phyloP scores from a whole-genome alignment of 2,888 invertebrate species.

The Rhingia campestris region DNA sequence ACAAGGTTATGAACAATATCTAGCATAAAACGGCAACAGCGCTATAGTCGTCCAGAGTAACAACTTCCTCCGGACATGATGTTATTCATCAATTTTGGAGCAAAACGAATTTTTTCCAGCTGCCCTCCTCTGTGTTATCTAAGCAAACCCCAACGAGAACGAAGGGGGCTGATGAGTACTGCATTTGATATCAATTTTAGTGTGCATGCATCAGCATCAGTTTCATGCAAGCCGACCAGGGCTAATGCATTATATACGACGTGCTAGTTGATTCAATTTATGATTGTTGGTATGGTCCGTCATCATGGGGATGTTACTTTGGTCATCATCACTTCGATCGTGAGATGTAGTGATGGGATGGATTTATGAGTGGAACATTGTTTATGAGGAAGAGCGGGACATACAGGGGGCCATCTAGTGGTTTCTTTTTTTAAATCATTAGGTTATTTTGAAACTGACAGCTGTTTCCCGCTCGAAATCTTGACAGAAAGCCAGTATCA shows the following conservation, averaged over 20 bases:
- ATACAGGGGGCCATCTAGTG: too few species aligned
- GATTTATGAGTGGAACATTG: too few species aligned
- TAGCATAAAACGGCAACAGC: background rate
- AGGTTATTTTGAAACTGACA: too few species aligned
- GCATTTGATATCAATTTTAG: constrained; percentile 26
- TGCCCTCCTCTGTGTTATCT: constrained; percentile 1
- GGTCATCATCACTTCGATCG: background rate
- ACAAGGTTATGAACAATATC: constrained; percentile 7
- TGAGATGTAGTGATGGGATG: background rate
- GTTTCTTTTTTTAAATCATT: too few species aligned
- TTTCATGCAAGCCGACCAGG: background rate
- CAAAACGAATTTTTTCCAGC: background rate
- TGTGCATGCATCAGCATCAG: constrained; percentile 18
- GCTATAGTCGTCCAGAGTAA: too few species aligned
- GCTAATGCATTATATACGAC: constrained; percentile 20
- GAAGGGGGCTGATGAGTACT: background rate
- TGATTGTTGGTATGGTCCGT: background rate
- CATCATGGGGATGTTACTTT: background rate
- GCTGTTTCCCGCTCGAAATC: too few species aligned
- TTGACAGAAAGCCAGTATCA: too few species aligned
- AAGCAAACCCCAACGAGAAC: background rate
- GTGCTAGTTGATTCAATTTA: constrained; percentile 6
- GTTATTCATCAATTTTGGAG: constrained; percentile 18
- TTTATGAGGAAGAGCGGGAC: too few species aligned
- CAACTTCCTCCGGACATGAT: constrained; percentile 34